These are phyloP conservation scores for Prionace glauca DNA, from an alignment of 2,797 vertebrate species.

Conservation along the genomic window DNA sequence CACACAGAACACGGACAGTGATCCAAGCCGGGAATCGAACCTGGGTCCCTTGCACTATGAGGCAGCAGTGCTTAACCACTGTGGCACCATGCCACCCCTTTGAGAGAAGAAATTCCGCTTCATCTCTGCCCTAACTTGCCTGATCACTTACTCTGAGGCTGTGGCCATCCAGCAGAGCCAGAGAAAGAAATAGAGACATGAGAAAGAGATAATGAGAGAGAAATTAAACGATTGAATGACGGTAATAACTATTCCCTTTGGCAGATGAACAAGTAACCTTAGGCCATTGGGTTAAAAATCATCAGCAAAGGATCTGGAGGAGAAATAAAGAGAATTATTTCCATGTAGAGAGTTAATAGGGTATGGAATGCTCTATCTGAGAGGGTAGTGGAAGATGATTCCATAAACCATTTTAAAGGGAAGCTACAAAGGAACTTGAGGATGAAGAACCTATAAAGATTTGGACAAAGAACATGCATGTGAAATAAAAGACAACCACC, in stretches of 20 bases:
- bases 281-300: not conserved
- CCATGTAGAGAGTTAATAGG: not conserved
- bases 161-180: too few species aligned
- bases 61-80: too few species aligned
- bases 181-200: not conserved
- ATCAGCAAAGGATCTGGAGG: not conserved
- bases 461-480: not conserved
- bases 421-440: not conserved
- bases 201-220: not conserved
- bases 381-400: not conserved
- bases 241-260: not conserved
- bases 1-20: too few species aligned
- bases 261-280: not conserved
- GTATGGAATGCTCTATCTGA: not conserved
- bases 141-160: not conserved
- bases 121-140: not conserved
- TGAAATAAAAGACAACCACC: too few species aligned
- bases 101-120: too few species aligned
- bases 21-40: too few species aligned
- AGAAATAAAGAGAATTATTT: not conserved
- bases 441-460: not conserved
- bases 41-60: too few species aligned
- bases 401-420: not conserved
- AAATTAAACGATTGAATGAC: not conserved
- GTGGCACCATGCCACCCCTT: too few species aligned